Conservation (phyloP, 2,113 vertebrate genomes). For the Podarcis cretensis region DNA sequence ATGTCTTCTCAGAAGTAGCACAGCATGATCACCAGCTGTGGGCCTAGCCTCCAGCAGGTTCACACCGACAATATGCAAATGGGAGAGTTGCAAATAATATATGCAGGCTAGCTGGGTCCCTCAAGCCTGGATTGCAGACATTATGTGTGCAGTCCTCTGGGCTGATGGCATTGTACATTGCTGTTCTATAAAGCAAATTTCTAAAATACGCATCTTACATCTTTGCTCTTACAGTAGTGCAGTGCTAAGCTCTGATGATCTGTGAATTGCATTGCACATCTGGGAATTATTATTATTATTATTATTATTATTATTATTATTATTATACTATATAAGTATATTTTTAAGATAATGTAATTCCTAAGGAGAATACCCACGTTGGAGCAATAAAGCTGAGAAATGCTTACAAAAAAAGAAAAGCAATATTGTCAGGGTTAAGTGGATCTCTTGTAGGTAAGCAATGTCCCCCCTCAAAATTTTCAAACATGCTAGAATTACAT, state of each 20-base stretch:
- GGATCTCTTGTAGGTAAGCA: no score
- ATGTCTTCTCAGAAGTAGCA: neutral
- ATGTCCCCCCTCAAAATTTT: no score
- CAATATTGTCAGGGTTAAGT: neutral
- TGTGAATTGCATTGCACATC: no score
- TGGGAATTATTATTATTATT: no score
- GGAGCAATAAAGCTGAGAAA: neutral
- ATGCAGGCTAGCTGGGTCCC: neutral
- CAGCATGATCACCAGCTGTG: neutral
- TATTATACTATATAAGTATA: no score
- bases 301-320: no score
- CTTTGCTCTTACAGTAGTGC: neutral
- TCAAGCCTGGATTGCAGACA: neutral
- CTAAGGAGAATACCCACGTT: neutral
- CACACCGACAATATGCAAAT: neutral
- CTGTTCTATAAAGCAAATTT: neutral
- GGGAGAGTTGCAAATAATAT: neutral
- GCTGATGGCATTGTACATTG: neutral
- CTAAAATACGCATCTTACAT: neutral
- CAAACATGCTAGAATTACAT: no score
- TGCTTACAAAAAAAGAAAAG: neutral
- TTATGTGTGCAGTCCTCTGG: neutral
- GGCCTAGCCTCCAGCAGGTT: neutral
- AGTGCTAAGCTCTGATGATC: neutral
- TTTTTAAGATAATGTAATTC: neutral